A percentile compares a stretch with the other conserved stretches of the same genome.
phyloP scores from a whole-genome alignment of 2,113 vertebrate species.

The Callipepla squamata region DNA sequence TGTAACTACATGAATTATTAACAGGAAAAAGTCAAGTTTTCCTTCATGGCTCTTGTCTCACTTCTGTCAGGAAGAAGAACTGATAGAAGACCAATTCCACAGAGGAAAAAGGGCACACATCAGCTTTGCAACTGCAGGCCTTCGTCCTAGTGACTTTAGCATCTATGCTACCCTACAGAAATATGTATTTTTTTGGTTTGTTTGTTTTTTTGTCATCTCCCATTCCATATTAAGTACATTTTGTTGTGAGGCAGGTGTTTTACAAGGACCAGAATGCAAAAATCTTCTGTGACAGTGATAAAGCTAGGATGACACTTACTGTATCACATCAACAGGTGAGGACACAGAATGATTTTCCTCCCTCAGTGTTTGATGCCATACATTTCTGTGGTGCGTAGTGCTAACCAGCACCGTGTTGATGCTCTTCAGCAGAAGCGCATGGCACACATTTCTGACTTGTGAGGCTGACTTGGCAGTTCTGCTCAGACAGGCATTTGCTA shows the following conservation, averaged over 20 bases:
- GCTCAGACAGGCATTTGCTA: constrained; percentile 17
- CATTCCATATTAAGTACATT: rapidly evolving
- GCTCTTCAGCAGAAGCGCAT: not conserved
- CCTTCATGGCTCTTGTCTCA: not conserved
- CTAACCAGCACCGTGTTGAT: not conserved
- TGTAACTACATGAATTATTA: not conserved
- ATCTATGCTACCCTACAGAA: not conserved
- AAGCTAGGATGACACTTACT: not conserved
- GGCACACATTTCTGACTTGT: not conserved
- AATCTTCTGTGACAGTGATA: not conserved
- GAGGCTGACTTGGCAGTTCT: not conserved
- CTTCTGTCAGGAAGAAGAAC: not conserved
- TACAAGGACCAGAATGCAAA: not conserved
- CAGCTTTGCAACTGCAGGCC: not conserved
- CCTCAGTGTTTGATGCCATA: not conserved
- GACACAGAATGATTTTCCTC: not conserved
- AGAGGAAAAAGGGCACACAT: not conserved
- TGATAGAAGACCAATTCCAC: not conserved
- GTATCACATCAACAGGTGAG: not conserved
- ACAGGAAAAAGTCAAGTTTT: not conserved
- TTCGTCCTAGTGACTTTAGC: not conserved
- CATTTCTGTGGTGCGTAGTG: not conserved
- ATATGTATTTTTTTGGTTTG: not conserved
- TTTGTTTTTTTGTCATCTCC: rapidly evolving
- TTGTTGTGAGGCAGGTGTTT: not conserved